A percentile compares a stretch with the other conserved stretches of the same genome.
phyloP scores from a whole-genome alignment of 2,797 vertebrate genomes.

The Lithobates pipiens region DNA sequence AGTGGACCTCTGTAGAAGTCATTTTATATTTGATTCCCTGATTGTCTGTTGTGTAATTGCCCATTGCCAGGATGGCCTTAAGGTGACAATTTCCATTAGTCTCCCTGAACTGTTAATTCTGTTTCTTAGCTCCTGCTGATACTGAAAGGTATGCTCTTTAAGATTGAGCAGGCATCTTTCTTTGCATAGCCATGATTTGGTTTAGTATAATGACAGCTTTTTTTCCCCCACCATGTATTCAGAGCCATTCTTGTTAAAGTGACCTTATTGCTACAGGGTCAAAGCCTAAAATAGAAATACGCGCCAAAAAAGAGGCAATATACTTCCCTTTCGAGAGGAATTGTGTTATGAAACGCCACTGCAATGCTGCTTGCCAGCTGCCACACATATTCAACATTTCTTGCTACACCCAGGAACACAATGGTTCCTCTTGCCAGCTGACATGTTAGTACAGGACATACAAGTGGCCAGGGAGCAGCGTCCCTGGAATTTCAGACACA shows the following conservation, averaged over 20 bases:
- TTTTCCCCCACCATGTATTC: background rate
- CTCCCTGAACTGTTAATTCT: background rate
- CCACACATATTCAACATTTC: too few relatives aligned
- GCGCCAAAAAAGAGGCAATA: too few relatives aligned
- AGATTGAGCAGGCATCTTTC: background rate
- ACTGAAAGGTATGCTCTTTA: background rate
- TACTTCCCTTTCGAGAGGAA: too few relatives aligned
- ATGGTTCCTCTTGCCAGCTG: too few relatives aligned
- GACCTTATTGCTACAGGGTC: too few relatives aligned
- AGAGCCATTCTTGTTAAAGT: background rate
- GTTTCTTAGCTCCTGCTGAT: background rate
- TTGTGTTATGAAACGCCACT: too few relatives aligned
- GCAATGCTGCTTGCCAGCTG: too few relatives aligned
- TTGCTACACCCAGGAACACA: too few relatives aligned
- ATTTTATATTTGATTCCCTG: background rate
- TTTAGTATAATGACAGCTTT: background rate
- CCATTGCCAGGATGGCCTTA: background rate
- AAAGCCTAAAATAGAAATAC: background rate
- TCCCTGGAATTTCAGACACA: too few relatives aligned
- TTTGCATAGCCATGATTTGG: background rate
- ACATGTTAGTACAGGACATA: too few relatives aligned
- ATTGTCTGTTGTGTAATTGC: background rate
- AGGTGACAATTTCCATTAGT: background rate
- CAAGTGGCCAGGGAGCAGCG: too few relatives aligned
- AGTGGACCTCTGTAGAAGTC: background rate